phyloP scores from a whole-genome alignment of 2,888 invertebrate genomes.

The Sinodicranocentrus sp. region DNA sequence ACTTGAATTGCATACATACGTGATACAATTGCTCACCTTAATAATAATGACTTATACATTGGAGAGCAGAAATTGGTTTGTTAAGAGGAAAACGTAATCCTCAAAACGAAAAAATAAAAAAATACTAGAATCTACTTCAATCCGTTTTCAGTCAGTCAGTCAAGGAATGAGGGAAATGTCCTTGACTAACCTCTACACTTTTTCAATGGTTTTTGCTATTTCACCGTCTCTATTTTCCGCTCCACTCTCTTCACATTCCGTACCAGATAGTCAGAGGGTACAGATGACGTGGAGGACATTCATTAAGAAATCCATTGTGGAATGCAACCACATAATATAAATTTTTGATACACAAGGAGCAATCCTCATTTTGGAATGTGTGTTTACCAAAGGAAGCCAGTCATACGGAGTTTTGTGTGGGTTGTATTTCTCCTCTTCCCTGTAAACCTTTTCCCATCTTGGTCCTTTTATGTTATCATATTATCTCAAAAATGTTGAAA shows the following conservation, averaged over 20 bases:
- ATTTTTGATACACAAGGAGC: too few relatives aligned
- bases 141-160: conserved; percentile 50
- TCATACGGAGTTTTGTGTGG: too few relatives aligned
- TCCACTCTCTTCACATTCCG: not conserved
- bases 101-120: too few relatives aligned
- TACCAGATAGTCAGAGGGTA: too few relatives aligned
- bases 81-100: conserved; percentile 43
- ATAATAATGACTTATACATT: conserved; percentile 33
- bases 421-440: too few relatives aligned
- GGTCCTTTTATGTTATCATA: not conserved
- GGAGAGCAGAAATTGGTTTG: conserved; percentile 49
- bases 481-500: not conserved
- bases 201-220: not conserved
- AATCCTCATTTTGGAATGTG: too few relatives aligned
- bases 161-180: conserved; percentile 46
- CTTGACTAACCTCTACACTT: conserved; percentile 49
- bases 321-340: too few relatives aligned
- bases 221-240: conserved; percentile 22
- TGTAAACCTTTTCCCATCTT: too few relatives aligned
- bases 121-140: too few relatives aligned
- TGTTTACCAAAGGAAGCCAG: too few relatives aligned
- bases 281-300: too few relatives aligned
- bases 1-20: not conserved
- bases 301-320: too few relatives aligned
- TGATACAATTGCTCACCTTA: not conserved